phyloP scores from a whole-genome alignment of 2,888 invertebrate species.

The Notodonta ziczac region DNA sequence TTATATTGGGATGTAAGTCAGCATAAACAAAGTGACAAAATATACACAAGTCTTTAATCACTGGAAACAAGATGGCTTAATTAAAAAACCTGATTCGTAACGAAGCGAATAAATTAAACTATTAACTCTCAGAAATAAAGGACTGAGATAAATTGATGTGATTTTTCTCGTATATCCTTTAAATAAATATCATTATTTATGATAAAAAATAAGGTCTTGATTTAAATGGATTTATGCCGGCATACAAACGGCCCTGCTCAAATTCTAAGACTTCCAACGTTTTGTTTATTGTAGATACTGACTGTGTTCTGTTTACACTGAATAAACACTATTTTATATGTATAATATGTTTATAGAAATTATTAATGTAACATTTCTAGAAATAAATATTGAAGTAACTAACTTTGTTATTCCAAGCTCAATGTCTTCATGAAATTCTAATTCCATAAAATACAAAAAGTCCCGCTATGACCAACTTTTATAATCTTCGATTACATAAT shows the following conservation, averaged over 20 bases:
- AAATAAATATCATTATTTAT: slow-evolving; percentile 16
- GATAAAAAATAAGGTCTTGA: too few relatives aligned
- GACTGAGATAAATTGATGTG: slow-evolving; percentile 28
- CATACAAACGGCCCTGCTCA: too few relatives aligned
- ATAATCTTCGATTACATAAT: not conserved
- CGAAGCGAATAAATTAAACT: slow-evolving; percentile 54
- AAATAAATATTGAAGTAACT: too few relatives aligned
- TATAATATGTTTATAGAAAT: too few relatives aligned
- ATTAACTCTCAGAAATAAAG: slow-evolving; percentile 35
- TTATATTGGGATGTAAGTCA: not conserved
- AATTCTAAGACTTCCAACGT: too few relatives aligned
- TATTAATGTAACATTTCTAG: too few relatives aligned
- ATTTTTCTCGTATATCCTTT: slow-evolving; percentile 35
- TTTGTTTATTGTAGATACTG: too few relatives aligned
- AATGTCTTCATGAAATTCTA: too few relatives aligned
- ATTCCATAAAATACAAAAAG: not conserved
- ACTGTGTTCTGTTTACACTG: too few relatives aligned
- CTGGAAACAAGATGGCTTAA: slow-evolving; percentile 67
- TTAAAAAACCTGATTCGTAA: slow-evolving; percentile 61
- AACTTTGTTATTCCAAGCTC: too few relatives aligned
- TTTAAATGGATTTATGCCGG: too few relatives aligned
- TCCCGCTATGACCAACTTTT: not conserved
- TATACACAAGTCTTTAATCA: slow-evolving; percentile 58
- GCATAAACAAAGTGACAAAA: slow-evolving; percentile 49
- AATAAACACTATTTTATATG: too few relatives aligned